A percentile compares a stretch with the other conserved stretches of the same genome.
phyloP scores from a whole-genome alignment of 2,113 vertebrate genomes.

The Microcebus ravelobensis region DNA sequence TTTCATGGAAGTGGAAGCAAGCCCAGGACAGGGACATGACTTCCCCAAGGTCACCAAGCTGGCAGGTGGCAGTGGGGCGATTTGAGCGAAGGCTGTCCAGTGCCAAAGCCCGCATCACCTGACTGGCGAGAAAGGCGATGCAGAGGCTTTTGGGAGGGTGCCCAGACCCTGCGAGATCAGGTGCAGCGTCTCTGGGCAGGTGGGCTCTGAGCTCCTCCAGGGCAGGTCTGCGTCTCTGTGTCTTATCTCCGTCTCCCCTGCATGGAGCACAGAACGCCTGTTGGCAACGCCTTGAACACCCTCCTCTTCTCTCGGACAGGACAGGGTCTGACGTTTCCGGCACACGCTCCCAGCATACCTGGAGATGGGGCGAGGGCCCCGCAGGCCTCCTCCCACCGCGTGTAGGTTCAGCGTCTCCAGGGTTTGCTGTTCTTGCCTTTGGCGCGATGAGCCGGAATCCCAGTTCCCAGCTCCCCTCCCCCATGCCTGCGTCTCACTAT shows the following conservation, averaged over 20 bases:
- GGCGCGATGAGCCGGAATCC: neutral
- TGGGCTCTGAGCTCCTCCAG: neutral
- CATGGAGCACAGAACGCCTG: rapidly evolving
- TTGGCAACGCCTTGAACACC: neutral
- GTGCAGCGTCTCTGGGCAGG: neutral
- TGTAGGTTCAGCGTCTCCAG: neutral
- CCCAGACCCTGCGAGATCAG: neutral
- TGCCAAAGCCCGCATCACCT: neutral
- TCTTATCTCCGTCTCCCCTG: neutral
- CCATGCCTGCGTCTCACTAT: constrained; percentile 43
- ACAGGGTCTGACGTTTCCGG: neutral
- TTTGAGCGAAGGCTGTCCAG: neutral
- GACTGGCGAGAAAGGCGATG: neutral
- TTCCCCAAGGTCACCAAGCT: neutral
- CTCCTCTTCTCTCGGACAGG: neutral
- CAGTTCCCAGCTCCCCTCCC: neutral
- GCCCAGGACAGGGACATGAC: neutral
- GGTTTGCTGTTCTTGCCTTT: neutral
- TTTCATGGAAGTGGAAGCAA: neutral
- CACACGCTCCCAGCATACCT: too few relatives aligned
- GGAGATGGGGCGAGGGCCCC: rapidly evolving
- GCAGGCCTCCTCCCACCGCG: neutral
- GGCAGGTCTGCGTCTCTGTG: neutral
- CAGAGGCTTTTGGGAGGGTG: neutral
- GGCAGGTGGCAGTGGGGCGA: neutral